These are phyloP conservation scores for Hippocampus kuda DNA, from an alignment of 2,797 vertebrate species.

Conservation along the genomic window DNA sequence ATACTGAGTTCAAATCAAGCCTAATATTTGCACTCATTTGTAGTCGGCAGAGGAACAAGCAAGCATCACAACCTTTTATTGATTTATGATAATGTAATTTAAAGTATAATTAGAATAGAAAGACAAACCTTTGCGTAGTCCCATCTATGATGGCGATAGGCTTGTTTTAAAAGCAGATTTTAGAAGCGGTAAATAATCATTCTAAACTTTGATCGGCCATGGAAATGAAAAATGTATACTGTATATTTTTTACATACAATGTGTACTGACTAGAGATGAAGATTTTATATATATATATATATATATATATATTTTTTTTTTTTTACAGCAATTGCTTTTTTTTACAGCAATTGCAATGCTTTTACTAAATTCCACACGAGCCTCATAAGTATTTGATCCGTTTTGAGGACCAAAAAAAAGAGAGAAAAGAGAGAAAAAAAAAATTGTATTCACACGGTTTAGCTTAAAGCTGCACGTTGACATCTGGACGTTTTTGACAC, in stretches of 20 bases:
- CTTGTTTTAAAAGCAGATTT: neutral
- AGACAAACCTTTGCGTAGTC: neutral
- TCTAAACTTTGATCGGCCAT: neutral
- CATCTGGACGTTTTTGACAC: neutral
- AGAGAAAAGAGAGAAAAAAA: no score
- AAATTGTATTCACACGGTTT: neutral
- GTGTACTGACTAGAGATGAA: no score
- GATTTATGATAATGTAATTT: constrained; percentile 5
- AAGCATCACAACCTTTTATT: neutral
- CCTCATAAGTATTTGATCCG: neutral
- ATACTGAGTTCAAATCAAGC: neutral
- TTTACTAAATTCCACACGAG: neutral
- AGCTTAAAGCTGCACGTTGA: neutral
- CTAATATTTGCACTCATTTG: constrained; percentile 1
- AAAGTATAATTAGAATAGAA: neutral
- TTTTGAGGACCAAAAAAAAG: neutral
- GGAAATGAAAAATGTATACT: neutral
- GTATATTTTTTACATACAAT: neutral
- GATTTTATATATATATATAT: no score
- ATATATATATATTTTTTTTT: no score
- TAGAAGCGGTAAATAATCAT: neutral
- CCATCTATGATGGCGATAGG: neutral
- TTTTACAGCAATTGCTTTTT: neutral
- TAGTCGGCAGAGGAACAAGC: neutral
- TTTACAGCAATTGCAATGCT: neutral